Evolutionary conservation across 2,113 vertebrate genomes (phyloP).

Genomic region (Hyaena hyaena): DNA sequence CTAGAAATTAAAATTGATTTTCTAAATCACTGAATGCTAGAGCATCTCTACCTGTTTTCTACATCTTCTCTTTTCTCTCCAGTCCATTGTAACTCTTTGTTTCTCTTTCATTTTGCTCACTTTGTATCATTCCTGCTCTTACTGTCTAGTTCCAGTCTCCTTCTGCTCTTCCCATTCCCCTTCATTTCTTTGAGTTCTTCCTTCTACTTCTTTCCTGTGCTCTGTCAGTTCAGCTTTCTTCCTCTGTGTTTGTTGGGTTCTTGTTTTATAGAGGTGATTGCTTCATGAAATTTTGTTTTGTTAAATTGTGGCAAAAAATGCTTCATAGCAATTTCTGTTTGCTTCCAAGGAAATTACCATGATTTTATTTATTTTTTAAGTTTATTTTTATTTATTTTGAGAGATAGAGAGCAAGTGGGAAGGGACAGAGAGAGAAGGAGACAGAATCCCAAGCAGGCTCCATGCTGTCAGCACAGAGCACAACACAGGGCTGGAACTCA

Average conservation of each 20-base stretch:
- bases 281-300: background rate
- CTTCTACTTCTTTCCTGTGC: background rate
- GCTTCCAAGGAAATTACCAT: background rate
- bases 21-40: background rate
- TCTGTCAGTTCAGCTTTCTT: background rate
- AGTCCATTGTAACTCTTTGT: background rate
- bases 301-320: background rate
- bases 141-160: background rate
- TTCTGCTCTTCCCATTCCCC: background rate
- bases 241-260: background rate
- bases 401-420: too few relatives aligned
- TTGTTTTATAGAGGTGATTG: background rate
- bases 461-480: too few relatives aligned
- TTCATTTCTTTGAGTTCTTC: background rate
- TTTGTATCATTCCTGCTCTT: background rate
- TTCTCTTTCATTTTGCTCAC: background rate
- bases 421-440: too few relatives aligned
- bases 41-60: background rate
- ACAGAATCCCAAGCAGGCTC: too few relatives aligned
- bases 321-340: background rate
- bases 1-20: background rate
- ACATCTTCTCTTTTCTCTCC: background rate
- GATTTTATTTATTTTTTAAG: too few relatives aligned
- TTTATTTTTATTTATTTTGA: too few relatives aligned
- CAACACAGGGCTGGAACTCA: too few relatives aligned